Evolutionary conservation across 2,888 invertebrate species (phyloP).

Genomic region (Pardosa pseudoannulata): DNA sequence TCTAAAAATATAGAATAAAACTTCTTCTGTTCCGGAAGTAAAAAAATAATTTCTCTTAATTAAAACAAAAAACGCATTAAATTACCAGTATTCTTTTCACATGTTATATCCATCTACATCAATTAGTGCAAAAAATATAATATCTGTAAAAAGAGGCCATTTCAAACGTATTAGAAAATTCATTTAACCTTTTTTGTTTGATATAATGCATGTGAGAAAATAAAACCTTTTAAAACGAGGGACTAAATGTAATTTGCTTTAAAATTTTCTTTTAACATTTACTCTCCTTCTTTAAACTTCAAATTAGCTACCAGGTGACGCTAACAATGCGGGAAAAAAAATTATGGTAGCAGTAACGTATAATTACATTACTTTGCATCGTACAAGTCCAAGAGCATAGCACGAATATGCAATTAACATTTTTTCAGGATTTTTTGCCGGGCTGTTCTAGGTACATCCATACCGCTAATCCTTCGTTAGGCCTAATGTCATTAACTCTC

Average conservation of each 20-base stretch:
- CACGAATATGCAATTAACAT: constrained; percentile 29
- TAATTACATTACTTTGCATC: constrained; percentile 60
- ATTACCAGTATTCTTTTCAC: background rate
- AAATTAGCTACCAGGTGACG: constrained; percentile 38
- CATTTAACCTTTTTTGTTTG: background rate
- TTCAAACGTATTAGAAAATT: background rate
- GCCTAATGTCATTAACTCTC: constrained; percentile 69
- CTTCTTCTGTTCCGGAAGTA: too few species aligned
- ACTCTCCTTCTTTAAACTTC: background rate
- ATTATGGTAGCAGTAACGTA: constrained; percentile 25
- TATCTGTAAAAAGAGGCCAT: background rate
- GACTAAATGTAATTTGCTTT: constrained; percentile 21
- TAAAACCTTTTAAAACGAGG: constrained; percentile 3
- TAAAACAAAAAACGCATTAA: background rate
- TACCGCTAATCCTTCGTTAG: constrained; percentile 68
- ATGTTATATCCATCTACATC: background rate
- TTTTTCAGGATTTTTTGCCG: constrained; percentile 10
- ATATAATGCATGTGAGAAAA: background rate
- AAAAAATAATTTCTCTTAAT: background rate
- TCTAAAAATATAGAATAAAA: too few species aligned
- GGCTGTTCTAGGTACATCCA: constrained; percentile 14
- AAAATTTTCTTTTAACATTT: constrained; percentile 13
- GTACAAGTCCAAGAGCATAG: constrained; percentile 36
- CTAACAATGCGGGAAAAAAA: constrained; percentile 16
- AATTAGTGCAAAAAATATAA: background rate